Base-by-base conservation (phyloP, 2,797 vertebrate species). In the Discoglossus pictus region DNA sequence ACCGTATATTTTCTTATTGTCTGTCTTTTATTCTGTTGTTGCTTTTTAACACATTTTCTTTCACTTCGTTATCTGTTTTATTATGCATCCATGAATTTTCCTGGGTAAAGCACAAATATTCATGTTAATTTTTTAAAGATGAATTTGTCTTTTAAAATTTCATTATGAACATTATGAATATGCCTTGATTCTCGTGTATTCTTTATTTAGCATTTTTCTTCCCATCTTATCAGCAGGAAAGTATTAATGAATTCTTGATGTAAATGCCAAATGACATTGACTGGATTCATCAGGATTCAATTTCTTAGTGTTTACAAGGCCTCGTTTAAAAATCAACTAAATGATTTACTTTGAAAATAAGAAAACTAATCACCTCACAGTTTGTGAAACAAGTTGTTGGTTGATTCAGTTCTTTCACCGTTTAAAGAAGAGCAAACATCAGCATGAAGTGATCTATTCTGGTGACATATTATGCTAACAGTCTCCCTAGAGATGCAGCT, bases 401-500 rank as follows among this genome's bases (percentile, higher is more conserved):
- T 16, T 75, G 51, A 73, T 72, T 76, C 53, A 54, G 47, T 77
- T 68, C 47, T 77, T 80, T 42, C 53, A 64, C 12, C 8, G 76
- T 79, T 70, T 31, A 71, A 69, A 78, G 63, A 3, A 60, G 38
- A 62, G 40, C 44, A 74, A 76, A 76, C 68, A 75, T 54, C 20
- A 62, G 40, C 7, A 21, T 63, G 10, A 74, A 79, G 74, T 67
- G 0, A 61, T 72, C 11, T 27, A 55, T 67, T 52, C 6, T 71
- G 46, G 47, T 65, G 48, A 17, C 56, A 76, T 72, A 11, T 75
- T 78, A 51, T 64, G 8, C 38, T 73, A 53, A 48, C 0, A 46
- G 42, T 65, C 55, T 67, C 52, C 43, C 46, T 42, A 63, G 67
- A 73, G 76, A 80, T 48, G 61, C 1, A 73, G 59, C 27, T 79